Base-by-base conservation (phyloP, 2,797 vertebrate species). In the Notolepis coatsorum region DNA sequence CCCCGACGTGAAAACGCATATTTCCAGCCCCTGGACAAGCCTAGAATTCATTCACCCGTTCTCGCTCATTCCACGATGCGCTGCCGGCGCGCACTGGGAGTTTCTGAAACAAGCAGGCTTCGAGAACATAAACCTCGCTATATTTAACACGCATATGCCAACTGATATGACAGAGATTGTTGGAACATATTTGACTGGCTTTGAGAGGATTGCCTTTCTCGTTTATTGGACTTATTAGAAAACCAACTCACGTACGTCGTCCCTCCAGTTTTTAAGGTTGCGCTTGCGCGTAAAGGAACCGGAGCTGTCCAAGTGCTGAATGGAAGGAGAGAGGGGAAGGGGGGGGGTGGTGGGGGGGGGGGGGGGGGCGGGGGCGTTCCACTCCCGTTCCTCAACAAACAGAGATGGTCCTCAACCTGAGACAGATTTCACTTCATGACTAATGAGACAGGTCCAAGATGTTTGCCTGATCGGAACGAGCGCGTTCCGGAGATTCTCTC, bases 231-330 rank as follows among this genome's bases (percentile, higher is more conserved):
- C 62, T 68, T 70, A 80, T 92, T 89, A n/a, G 43, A 66, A 61
- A 91, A 79, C 65, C 89, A 67, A 60, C 86, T 85, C 93, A 90
- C 85, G 88, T 91, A n/a, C n/a, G n/a, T n/a, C n/a, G n/a, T n/a
- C n/a, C 73, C 75, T 23, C 33, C 80, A 73, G 73, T 84, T 85
- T 85, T 73, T 60, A 79, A 37, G 48, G 80, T 77, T 72, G 93
- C 93, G 94, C 95, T 91, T 96, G 96, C 96, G 95, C 94, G 86
- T 77, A 83, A 73, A 78, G 80, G 41, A 58, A 56, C 77, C 84
- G 71, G 91, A 95, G 93, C 94, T 96, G 89, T 94, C 94, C 93
- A 93, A 87, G 74, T 82, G 79, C 86, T 94, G 88, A 91, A 87
- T 83, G 75, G 84, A 85, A 81, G 63, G 71, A 51, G 72, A n/a